These are phyloP conservation scores for Ceyx melanurus DNA, from an alignment of 2,113 vertebrate species.

Conservation along the genomic window DNA sequence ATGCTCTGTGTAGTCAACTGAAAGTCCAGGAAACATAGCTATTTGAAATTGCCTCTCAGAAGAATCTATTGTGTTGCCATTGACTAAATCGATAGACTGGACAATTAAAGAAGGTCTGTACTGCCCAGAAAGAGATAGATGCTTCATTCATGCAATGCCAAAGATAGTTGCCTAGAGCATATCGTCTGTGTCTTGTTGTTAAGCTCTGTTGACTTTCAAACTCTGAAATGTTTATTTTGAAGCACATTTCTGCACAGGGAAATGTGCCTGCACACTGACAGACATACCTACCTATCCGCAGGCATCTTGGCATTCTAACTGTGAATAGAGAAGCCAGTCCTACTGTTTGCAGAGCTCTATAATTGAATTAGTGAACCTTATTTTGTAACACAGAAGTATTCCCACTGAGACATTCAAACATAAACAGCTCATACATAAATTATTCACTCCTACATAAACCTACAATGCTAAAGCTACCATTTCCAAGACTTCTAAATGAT, in stretches of 20 bases:
- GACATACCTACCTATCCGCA: background rate
- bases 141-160: background rate
- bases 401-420: conserved; percentile 7
- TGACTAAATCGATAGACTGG: background rate
- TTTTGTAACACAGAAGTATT: conserved; percentile 18
- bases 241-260: conserved; percentile 17
- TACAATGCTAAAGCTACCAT: background rate
- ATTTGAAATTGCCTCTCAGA: background rate
- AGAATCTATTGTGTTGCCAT: background rate
- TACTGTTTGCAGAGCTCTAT: background rate
- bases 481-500: background rate
- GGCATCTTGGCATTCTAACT: conserved; percentile 21
- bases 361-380: conserved; percentile 39
- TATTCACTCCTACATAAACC: conserved; percentile 9
- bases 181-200: background rate
- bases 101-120: background rate
- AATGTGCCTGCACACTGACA: background rate
- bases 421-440: conserved; percentile 27
- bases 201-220: background rate
- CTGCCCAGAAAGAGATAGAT: background rate
- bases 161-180: background rate
- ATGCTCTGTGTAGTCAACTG: background rate
- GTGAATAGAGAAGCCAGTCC: background rate
- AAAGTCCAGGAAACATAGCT: background rate
- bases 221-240: conserved; percentile 11